Base-by-base conservation (phyloP, 2,797 vertebrate genomes). In the Thaleichthys pacificus region DNA sequence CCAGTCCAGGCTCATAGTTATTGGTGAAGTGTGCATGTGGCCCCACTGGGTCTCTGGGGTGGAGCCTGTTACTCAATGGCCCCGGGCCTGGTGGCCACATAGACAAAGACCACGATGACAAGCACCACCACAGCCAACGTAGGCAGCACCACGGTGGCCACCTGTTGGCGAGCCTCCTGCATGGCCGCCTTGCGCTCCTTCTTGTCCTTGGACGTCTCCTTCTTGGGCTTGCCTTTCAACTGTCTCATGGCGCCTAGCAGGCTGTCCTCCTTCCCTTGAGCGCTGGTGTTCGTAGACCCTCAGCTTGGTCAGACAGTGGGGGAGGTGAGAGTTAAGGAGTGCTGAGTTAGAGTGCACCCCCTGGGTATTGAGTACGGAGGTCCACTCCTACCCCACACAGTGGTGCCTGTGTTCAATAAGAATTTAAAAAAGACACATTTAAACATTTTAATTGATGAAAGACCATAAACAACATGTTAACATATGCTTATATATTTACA, bases 141-240 rank as follows among this genome's bases (percentile, higher is more conserved):
- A 49, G 97, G 97, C 68, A 99, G 89, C 60, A 99, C 97, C 0
- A 99, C 88, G 0, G 97, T 98, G 77, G 94, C 90, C 81, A 99
- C 94, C 86, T 99, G 97, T 85, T 96, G 95, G 1, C 97, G 94
- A 0, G 97, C 97, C 74, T 98, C 96, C 78, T 97, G 96, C 96
- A 99, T 99, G 21, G 97, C 96, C 88, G 97, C 95, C 81, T 98
- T 98, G 11, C 97, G 90, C 87, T 99, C 97, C 89, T 98, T 98
- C 91, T 99, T 99, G 82, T 99, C 97, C 87, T 90, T 96, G 58
- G 96, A 98, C 0, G 96, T 96, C 88, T 99, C 97, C 80, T 99
- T 99, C 88, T 96, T 97, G 70, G 97, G 93, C 87, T 98, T 99
- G 73, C 97, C 97, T 89, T 98, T 98, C 66, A 99, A 93, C 89